A percentile compares a stretch with the other conserved stretches of the same genome.
These are phyloP conservation scores for Cotesia congregata DNA, from an alignment of 2,888 invertebrate species.

Conservation along the genomic window DNA sequence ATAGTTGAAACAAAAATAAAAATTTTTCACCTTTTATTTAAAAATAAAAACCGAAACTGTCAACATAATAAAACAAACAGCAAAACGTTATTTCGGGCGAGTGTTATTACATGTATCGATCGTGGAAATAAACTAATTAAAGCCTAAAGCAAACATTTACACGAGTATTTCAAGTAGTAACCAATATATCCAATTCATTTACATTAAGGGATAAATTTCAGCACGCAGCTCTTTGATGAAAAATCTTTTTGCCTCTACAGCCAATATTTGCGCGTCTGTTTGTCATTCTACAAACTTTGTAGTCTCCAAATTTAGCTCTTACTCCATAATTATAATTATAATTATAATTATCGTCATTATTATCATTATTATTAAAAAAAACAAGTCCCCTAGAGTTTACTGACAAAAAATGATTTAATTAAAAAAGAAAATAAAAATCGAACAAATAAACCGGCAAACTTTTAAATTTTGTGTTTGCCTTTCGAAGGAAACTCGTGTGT, in stretches of 20 bases:
- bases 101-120: not conserved
- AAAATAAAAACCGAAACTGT: not conserved
- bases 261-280: not conserved
- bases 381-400: not conserved
- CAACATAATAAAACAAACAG: not conserved
- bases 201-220: conserved; percentile 11
- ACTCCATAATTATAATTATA: not conserved
- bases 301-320: too few relatives aligned
- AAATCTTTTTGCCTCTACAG: not conserved
- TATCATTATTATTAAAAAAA: not conserved
- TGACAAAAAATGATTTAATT: not conserved
- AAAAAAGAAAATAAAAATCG: not conserved
- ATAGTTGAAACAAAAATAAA: too few relatives aligned
- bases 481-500: not conserved
- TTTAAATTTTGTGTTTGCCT: not conserved
- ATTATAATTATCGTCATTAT: not conserved
- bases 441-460: too few relatives aligned
- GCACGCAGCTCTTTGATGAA: not conserved
- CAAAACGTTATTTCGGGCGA: not conserved
- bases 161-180: not conserved
- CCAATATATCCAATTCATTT: conserved; percentile 2
- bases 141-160: not conserved
- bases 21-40: not conserved
- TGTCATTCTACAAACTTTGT: not conserved
- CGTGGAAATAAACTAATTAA: not conserved